Percentiles rank a stretch among this genome's conserved stretches.
Evolutionary conservation across 2,113 vertebrate genomes (phyloP).

Genomic region (Gila orcuttii): DNA sequence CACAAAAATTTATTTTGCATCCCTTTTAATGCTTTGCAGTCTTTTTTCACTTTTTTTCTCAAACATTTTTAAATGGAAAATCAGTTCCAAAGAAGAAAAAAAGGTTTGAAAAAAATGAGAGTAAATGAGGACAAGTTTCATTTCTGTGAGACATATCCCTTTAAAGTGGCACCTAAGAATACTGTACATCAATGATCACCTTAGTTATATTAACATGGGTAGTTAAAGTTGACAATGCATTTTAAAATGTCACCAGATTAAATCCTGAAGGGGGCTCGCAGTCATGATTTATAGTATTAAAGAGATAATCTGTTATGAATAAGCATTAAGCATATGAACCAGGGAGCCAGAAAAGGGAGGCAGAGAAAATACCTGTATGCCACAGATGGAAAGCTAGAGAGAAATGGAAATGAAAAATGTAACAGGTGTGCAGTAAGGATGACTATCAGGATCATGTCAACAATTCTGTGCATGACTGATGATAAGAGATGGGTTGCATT

Average conservation of each 20-base stretch:
- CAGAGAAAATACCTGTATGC: slow-evolving; percentile 82
- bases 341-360: slow-evolving; percentile 27
- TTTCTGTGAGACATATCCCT: not conserved
- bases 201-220: not conserved
- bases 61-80: not conserved
- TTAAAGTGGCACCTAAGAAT: not conserved
- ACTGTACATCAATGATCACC: not conserved
- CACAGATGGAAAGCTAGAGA: slow-evolving; percentile 82
- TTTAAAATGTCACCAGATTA: not conserved
- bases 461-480: slow-evolving; percentile 3
- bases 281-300: not conserved
- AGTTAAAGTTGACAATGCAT: not conserved
- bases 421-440: slow-evolving; percentile 7
- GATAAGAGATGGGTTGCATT: not conserved
- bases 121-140: not conserved
- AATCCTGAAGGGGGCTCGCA: not conserved
- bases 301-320: not conserved
- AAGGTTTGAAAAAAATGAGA: not conserved
- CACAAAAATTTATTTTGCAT: not conserved
- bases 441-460: not conserved
- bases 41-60: not conserved
- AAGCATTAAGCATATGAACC: not conserved
- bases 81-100: not conserved
- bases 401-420: slow-evolving; percentile 67
- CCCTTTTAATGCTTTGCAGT: not conserved